Evolutionary conservation across 2,888 invertebrate genomes (phyloP), one percentile per base, ranked within the genome.

Genomic region (Aphidoletes aphidimyza): DNA sequence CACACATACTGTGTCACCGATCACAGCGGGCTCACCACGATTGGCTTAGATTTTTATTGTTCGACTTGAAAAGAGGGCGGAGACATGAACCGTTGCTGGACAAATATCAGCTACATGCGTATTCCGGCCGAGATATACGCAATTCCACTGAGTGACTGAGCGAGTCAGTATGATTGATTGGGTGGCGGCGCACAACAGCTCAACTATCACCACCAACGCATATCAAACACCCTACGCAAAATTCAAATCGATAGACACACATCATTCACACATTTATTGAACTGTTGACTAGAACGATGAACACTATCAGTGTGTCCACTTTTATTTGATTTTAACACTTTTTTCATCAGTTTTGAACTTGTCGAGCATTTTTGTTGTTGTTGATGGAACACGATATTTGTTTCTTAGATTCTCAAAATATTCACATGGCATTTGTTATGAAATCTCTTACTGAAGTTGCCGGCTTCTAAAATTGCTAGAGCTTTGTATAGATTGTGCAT

Each of bases 141-240:
- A 37, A 8, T 37, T 37, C 9, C 19, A 37, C 11, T 8, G 26
- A 81, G 54, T 11, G 11, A 37, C 37, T n/a, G 81, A 37, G 37
- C 37, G 81, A 37, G 37, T 37, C 37, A 81, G 22, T 81, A n/a
- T 37, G 81, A 81, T 81, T n/a, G 37, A 81, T 81, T 81, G 81
- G 81, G 81, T 81, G 81, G 81, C 81, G 11, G 81, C 81, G 37
- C 54, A 36, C 6, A 11, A 6, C 81, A 81, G 11, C 34, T 17
- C n/a, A 30, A 69, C 6, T 17, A 39, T 8, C 39, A 39, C 5
- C 39, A 39, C 5, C 39, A 54, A 54, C n/a, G 1, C 69, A 69
- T 30, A 30, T 69, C 34, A 26, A 69, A 69, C 69, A 30, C 69
- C 69, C 69, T 69, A 30, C 69, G 69, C 17, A 3, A 0, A n/a